These are phyloP conservation scores for Sylvia borin DNA, from an alignment of 2,797 vertebrate genomes.

Conservation along the genomic window DNA sequence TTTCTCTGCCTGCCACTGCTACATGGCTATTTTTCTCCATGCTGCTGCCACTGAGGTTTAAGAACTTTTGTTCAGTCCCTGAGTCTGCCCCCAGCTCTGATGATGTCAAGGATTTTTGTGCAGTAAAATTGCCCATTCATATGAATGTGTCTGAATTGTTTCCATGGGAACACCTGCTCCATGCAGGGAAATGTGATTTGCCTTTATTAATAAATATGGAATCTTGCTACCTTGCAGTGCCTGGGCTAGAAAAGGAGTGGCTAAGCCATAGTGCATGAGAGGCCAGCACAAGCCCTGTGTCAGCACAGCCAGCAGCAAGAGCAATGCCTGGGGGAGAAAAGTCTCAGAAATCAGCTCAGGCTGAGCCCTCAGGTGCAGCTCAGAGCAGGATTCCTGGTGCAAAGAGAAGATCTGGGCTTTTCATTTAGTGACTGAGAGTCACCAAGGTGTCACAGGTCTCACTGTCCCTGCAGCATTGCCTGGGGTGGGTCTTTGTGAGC, in stretches of 20 bases:
- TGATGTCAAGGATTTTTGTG: not conserved
- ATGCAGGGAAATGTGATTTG: not conserved
- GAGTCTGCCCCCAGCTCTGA: not conserved
- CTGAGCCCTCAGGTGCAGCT: not conserved
- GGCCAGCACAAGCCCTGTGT: not conserved
- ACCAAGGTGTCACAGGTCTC: not conserved
- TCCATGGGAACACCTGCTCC: conserved; percentile 27
- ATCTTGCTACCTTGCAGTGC: not conserved
- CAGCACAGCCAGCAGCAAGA: not conserved
- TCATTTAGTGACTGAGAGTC: not conserved
- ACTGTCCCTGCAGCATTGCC: not conserved
- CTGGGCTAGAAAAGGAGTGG: not conserved
- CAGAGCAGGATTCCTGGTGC: not conserved
- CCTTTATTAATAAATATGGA: conserved; percentile 25
- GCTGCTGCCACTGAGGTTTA: not conserved
- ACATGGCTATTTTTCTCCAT: not conserved
- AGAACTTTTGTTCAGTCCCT: not conserved
- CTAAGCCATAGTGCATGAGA: not conserved
- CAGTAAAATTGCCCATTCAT: conserved; percentile 4
- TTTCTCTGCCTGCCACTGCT: not conserved
- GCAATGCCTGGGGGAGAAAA: not conserved
- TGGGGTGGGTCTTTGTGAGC: not conserved
- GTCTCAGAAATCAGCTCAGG: not conserved
- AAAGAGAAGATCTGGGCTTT: not conserved
- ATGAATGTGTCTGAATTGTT: conserved; percentile 6